phyloP scores from a whole-genome alignment of 2,888 invertebrate genomes.

The Saturnia pavonia region DNA sequence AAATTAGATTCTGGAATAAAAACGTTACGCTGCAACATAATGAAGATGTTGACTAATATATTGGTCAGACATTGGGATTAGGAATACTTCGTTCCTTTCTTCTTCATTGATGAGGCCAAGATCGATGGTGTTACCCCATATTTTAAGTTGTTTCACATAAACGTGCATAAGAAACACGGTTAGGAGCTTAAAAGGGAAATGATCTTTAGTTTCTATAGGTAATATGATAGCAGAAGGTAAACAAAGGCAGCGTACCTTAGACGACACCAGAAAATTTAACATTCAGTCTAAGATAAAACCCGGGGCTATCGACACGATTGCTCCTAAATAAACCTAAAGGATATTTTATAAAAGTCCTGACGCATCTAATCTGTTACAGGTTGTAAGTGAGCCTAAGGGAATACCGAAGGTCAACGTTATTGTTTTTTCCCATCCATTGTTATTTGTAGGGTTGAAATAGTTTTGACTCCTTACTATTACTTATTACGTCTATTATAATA shows the following conservation, averaged over 20 bases:
- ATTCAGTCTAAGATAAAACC: background rate
- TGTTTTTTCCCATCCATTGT: background rate
- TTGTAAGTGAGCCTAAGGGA: background rate
- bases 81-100: background rate
- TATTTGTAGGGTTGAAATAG: background rate
- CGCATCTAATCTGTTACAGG: background rate
- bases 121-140: background rate
- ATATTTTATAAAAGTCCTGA: background rate
- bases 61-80: background rate
- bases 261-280: background rate
- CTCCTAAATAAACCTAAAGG: background rate
- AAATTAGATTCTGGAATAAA: background rate
- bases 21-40: background rate
- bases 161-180: background rate
- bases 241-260: background rate
- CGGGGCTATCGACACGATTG: background rate
- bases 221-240: background rate
- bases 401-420: background rate
- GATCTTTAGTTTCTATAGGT: background rate
- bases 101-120: background rate
- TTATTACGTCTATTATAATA: background rate
- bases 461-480: background rate
- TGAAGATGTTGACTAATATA: background rate
- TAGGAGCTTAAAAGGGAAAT: background rate
- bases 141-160: background rate